Conservation (phyloP, 2,113 vertebrate genomes). For the Silurus glanis region DNA sequence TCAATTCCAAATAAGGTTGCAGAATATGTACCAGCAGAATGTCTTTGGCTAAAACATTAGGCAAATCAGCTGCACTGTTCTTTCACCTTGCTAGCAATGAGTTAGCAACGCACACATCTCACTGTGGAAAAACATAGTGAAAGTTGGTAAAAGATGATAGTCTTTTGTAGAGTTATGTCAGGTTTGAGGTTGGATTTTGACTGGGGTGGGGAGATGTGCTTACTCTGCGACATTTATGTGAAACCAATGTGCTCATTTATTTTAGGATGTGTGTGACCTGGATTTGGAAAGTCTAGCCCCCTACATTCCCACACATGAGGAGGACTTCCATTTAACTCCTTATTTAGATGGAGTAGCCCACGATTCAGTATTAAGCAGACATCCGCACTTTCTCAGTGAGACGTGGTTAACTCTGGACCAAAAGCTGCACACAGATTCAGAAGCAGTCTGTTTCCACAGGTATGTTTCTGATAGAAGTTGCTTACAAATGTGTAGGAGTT, state of each 20-base stretch:
- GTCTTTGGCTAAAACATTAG: neutral
- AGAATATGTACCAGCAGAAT: neutral
- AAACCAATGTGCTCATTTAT: neutral
- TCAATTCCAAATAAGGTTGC: neutral
- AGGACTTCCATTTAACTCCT: constrained; percentile 59
- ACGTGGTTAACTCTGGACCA: neutral
- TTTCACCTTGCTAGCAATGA: neutral
- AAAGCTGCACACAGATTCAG: neutral
- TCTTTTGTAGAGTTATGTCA: neutral
- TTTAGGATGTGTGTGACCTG: constrained; percentile 43
- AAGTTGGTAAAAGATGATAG: neutral
- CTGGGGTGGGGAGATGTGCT: neutral
- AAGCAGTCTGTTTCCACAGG: constrained; percentile 1
- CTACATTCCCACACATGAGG: constrained; percentile 62
- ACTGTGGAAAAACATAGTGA: neutral
- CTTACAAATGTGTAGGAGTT: neutral
- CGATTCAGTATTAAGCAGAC: neutral
- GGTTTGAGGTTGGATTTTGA: neutral
- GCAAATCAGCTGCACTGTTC: neutral
- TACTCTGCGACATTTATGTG: neutral
- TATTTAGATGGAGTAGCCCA: constrained; percentile 10
- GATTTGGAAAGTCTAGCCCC: constrained; percentile 62
- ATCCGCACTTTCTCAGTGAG: neutral
- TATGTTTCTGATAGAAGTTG: constrained; percentile 1
- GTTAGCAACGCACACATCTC: neutral